Evolutionary conservation across 2,113 vertebrate species (phyloP).

Genomic region (Condylura cristata): DNA sequence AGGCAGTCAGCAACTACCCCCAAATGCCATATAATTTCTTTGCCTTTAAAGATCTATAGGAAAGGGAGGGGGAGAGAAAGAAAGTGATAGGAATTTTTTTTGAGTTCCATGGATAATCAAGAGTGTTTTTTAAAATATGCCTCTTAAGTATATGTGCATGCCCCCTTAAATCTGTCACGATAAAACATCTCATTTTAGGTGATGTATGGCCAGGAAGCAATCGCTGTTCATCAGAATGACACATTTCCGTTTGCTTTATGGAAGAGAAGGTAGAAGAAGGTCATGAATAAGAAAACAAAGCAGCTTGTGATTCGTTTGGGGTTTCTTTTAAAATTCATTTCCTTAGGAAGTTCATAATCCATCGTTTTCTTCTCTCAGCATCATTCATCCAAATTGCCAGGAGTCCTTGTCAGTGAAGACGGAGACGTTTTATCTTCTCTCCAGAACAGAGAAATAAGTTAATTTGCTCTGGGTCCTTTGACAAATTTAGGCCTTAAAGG

Average conservation of each 20-base stretch:
- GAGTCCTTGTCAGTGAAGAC: slow-evolving; percentile 29
- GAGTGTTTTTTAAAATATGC: slow-evolving; percentile 65
- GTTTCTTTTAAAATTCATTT: slow-evolving; percentile 62
- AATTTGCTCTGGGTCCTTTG: slow-evolving; percentile 24
- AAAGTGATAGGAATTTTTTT: slow-evolving; percentile 7
- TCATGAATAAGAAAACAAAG: slow-evolving; percentile 76
- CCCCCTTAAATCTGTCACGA: slow-evolving; percentile 79
- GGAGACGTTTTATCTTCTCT: slow-evolving; percentile 49
- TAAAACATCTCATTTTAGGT: slow-evolving; percentile 81
- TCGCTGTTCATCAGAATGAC: slow-evolving; percentile 83
- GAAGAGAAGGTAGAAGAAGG: slow-evolving; percentile 81
- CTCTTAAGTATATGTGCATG: slow-evolving; percentile 73
- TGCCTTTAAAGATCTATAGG: slow-evolving; percentile 29
- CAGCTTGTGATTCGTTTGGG: slow-evolving; percentile 21
- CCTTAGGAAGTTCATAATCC: slow-evolving; percentile 54
- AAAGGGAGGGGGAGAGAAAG: slow-evolving; percentile 3
- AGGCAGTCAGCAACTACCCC: neutral
- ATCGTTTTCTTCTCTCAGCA: neutral
- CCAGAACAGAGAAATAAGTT: slow-evolving; percentile 49
- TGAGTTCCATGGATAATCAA: slow-evolving; percentile 38
- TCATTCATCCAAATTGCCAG: slow-evolving; percentile 24
- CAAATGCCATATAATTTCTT: neutral
- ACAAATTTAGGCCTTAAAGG: slow-evolving; percentile 18
- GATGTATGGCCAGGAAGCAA: slow-evolving; percentile 80
- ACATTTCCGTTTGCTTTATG: slow-evolving; percentile 70